Conservation (phyloP, 64 coral and sea anemone genomes). For the Stylophora pistillata region DNA sequence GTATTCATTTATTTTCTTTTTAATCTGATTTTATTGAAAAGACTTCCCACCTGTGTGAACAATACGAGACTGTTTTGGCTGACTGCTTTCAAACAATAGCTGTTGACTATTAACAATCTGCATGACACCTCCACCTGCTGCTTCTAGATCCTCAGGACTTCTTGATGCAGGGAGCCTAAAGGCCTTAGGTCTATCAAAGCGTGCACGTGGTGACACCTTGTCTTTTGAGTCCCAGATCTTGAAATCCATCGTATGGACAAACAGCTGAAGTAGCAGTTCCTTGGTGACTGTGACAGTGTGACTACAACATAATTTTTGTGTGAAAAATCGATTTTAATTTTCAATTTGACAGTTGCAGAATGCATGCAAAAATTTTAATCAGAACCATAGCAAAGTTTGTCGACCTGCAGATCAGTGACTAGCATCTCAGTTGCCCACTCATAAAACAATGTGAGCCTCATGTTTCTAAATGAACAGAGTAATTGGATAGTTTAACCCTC, state of each 20-base stretch:
- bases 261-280: constrained; percentile 72
- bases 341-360: background rate
- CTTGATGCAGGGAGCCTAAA: constrained; percentile 66
- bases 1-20: too few species aligned
- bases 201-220: constrained; percentile 87
- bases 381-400: too few species aligned
- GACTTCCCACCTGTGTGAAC: background rate
- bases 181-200: constrained; percentile 94
- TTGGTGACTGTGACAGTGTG: constrained; percentile 80
- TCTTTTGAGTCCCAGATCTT: constrained; percentile 98
- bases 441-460: too few species aligned
- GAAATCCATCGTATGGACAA: constrained; percentile 72
- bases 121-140: background rate
- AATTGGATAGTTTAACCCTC: too few species aligned
- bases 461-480: too few species aligned
- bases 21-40: background rate
- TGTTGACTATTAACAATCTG: constrained; percentile 10
- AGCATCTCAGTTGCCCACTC: too few species aligned
- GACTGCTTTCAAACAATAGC: constrained; percentile 13
- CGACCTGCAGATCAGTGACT: too few species aligned
- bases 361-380: background rate
- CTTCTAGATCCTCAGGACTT: background rate
- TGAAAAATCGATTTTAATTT: background rate
- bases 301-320: constrained; percentile 10
- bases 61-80: constrained; percentile 26